Conservation (phyloP, 2,888 invertebrate species). For the Aspidiotus destructor region DNA sequence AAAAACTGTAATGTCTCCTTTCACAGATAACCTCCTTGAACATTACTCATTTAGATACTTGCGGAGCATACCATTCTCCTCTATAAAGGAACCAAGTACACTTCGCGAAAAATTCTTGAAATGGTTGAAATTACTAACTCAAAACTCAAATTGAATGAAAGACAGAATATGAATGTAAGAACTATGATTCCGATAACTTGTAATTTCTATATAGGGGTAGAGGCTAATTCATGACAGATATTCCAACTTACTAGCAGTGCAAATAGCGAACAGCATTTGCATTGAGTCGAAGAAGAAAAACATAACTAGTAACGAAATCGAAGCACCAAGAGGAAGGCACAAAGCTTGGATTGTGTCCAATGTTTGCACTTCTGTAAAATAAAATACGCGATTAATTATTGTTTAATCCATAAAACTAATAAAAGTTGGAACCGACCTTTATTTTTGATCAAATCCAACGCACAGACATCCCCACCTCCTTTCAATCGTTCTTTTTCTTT, state of each 20-base stretch:
- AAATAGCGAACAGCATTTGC: slow-evolving; percentile 91
- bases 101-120: too few species aligned
- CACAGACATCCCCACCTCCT: slow-evolving; percentile 42
- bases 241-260: slow-evolving; percentile 79
- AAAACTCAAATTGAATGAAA: too few species aligned
- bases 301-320: slow-evolving; percentile 90
- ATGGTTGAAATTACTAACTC: too few species aligned
- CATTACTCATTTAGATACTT: too few species aligned
- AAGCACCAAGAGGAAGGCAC: slow-evolving; percentile 90
- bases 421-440: slow-evolving; percentile 18
- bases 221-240: too few species aligned
- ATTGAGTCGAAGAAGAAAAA: slow-evolving; percentile 99
- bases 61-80: too few species aligned
- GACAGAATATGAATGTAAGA: too few species aligned
- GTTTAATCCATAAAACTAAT: slow-evolving; percentile 1
- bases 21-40: too few species aligned
- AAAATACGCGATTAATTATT: background rate
- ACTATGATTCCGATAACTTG: too few species aligned
- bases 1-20: too few species aligned
- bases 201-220: slow-evolving; percentile 1
- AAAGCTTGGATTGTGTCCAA: slow-evolving; percentile 94
- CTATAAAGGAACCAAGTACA: too few species aligned
- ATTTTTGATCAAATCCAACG: slow-evolving; percentile 24
- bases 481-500: slow-evolving; percentile 64
- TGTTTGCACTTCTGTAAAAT: slow-evolving; percentile 66